These are phyloP conservation scores for Polyploca ridens DNA, from an alignment of 2,888 invertebrate genomes.

Conservation along the genomic window DNA sequence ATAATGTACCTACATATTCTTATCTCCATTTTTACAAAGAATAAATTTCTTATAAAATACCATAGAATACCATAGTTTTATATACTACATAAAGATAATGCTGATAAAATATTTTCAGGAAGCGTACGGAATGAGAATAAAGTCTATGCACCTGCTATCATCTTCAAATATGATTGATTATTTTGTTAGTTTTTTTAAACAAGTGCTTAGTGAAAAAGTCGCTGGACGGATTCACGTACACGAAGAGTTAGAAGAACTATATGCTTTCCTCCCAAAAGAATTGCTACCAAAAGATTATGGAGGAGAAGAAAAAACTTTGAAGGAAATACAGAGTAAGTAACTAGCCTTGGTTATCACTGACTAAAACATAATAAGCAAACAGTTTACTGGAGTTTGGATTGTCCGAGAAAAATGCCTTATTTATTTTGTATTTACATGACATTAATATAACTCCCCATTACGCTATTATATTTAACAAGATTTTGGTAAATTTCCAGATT, in stretches of 20 bases:
- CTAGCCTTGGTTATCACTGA: background rate
- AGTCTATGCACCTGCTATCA: slow-evolving; percentile 55
- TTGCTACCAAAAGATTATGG: slow-evolving; percentile 63
- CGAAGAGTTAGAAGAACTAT: slow-evolving; percentile 41
- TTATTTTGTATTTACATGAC: too few relatives aligned
- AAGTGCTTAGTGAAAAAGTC: slow-evolving; percentile 55
- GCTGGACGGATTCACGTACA: slow-evolving; percentile 47
- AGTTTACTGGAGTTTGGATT: too few relatives aligned
- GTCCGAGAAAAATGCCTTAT: too few relatives aligned
- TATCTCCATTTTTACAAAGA: too few relatives aligned
- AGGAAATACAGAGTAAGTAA: slow-evolving; percentile 45
- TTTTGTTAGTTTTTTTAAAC: slow-evolving; percentile 50
- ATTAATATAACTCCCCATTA: too few relatives aligned
- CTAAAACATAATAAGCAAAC: background rate
- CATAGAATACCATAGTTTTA: too few relatives aligned
- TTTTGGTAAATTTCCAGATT: too few relatives aligned
- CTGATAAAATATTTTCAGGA: slow-evolving; percentile 51
- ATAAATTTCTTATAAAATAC: too few relatives aligned
- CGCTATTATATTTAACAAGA: too few relatives aligned
- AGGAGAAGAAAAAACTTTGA: slow-evolving; percentile 49
- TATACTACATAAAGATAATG: too few relatives aligned
- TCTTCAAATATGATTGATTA: slow-evolving; percentile 52
- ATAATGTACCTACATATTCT: too few relatives aligned
- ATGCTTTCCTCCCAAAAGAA: slow-evolving; percentile 44
- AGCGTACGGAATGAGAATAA: slow-evolving; percentile 59